Base-by-base conservation (phyloP, 2,113 vertebrate species). In the Epinephelus cyanopodus region DNA sequence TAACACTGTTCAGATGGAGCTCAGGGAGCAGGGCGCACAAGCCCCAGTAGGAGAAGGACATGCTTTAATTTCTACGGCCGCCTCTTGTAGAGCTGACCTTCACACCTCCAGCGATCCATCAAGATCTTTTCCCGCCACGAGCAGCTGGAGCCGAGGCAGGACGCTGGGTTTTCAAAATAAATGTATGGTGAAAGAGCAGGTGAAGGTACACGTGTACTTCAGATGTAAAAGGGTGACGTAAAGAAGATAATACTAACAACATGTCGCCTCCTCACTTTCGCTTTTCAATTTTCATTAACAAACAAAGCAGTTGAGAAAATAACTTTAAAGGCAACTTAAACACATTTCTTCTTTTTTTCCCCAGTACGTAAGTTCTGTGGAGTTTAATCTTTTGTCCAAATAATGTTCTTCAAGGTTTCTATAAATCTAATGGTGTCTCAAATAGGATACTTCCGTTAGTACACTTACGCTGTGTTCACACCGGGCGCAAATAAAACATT, bases 1-100 rank as follows among this genome's bases (percentile, higher is more conserved):
- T 91, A 52, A 94, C 92, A 89, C 76, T 8, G 82, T 91, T 92
- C 95, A 95, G 94, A 95, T 95, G 95, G 92, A 84, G 70, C 88
- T 77, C 11, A 6, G 2, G 62, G 69, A 52, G 57, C 76, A 85
- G 81, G 81, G 72, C 5, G 50, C 78, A 10, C 8, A 78, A 77
- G 84, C 75, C 75, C 71, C 77, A 76, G 72, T 60, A 86, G 90
- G 91, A 92, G 77, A 29, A 87, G 77, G 93, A 90, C 89, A 94
- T 80, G 92, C 92, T 94, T 90, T 91, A 82, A 93, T 93, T 95
- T 93, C 85, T 86, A 80, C 71, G 84, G 81, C 77, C 82, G 57
- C 80, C 75, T 92, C 86, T 90, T 47, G 91, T 90, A 85, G 88
- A 72, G 93, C 80, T 96, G 93, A 95, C 93, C 95, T 70, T 56